phyloP scores from a whole-genome alignment of 2,888 invertebrate species.

The Aleiodes alternator region DNA sequence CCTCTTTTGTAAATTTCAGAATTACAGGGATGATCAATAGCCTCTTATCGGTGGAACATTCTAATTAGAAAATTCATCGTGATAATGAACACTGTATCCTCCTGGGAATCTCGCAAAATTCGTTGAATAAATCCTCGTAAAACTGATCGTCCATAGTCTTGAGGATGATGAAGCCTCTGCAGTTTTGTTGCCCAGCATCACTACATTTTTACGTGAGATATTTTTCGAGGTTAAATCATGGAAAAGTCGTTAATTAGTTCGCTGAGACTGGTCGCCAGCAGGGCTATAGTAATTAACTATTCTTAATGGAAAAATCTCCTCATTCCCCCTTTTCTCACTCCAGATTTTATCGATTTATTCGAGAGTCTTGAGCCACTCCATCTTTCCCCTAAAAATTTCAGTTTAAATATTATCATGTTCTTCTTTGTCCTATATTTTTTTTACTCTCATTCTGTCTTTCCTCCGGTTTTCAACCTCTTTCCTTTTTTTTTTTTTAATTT shows the following conservation, averaged over 20 bases:
- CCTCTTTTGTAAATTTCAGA: neutral
- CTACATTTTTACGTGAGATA: slow-evolving; percentile 20
- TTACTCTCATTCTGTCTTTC: neutral
- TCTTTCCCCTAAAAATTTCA: neutral
- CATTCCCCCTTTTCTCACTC: neutral
- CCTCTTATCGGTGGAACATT: too few relatives aligned
- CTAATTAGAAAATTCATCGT: too few relatives aligned
- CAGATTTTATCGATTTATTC: slow-evolving; percentile 29
- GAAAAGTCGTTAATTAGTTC: slow-evolving; percentile 37
- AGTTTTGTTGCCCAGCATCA: neutral
- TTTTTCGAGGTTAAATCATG: slow-evolving; percentile 24
- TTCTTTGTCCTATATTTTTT: too few relatives aligned
- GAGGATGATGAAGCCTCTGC: neutral
- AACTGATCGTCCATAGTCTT: neutral
- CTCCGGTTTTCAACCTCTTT: neutral
- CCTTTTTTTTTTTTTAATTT: slow-evolving; percentile 10
- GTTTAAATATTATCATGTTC: slow-evolving; percentile 17
- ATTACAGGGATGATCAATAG: neutral
- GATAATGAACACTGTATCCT: too few relatives aligned
- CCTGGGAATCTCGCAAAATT: neutral
- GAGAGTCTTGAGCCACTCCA: slow-evolving; percentile 21
- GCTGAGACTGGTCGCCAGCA: neutral
- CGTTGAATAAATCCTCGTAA: neutral
- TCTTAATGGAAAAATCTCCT: slow-evolving; percentile 24
- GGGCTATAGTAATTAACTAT: slow-evolving; percentile 37